Conservation (phyloP, 2,888 invertebrate species). For the Elegia similella region DNA sequence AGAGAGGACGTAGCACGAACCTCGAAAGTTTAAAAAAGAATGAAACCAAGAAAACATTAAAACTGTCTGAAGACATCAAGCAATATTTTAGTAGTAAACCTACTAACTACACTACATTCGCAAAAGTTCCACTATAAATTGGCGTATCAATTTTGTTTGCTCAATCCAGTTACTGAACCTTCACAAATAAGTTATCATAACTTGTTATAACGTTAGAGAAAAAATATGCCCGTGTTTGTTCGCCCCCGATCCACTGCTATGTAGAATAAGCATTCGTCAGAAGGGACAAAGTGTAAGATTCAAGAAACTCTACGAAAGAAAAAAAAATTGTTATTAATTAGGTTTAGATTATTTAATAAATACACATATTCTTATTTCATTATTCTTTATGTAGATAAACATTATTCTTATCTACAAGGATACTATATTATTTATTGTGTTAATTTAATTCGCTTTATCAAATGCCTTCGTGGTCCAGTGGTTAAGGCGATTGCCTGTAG, state of each 20-base stretch:
- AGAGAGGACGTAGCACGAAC: no score
- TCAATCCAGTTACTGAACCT: slow-evolving; percentile 50
- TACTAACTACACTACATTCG: neutral
- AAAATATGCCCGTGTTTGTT: slow-evolving; percentile 61
- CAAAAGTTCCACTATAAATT: slow-evolving; percentile 31
- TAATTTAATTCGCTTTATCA: no score
- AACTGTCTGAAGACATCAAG: neutral
- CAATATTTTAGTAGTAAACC: neutral
- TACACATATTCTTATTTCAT: no score
- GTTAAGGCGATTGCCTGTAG: no score
- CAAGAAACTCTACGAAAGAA: no score
- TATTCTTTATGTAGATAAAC: no score
- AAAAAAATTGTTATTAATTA: no score
- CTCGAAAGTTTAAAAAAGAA: no score
- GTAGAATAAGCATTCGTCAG: neutral
- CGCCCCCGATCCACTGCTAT: slow-evolving; percentile 35
- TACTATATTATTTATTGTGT: no score
- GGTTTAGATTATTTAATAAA: no score
- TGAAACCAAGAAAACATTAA: neutral
- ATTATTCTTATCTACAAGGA: no score
- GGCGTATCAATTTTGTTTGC: slow-evolving; percentile 55
- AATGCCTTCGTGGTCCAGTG: no score
- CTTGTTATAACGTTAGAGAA: slow-evolving; percentile 55
- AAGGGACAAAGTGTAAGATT: neutral
- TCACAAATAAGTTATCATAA: slow-evolving; percentile 65